Percentiles rank a stretch among this genome's conserved stretches.
These are phyloP conservation scores for Lingula anatina DNA, from an alignment of 2,888 invertebrate species.

Conservation along the genomic window DNA sequence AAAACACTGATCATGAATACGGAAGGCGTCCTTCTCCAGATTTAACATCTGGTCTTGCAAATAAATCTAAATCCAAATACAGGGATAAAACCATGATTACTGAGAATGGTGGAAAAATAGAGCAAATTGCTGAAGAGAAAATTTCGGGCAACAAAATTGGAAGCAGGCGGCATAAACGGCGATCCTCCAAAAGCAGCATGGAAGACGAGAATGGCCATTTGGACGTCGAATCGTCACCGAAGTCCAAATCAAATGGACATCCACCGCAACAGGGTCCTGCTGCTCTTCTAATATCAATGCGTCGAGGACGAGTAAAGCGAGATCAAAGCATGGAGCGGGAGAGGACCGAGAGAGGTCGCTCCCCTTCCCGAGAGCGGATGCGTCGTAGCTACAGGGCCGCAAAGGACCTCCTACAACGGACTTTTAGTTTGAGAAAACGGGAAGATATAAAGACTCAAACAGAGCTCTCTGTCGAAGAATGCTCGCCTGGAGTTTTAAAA, in stretches of 20 bases:
- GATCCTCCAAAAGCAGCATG: neutral
- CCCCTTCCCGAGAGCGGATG: neutral
- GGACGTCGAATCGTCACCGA: neutral
- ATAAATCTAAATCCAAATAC: neutral
- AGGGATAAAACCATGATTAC: too few species aligned
- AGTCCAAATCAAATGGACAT: too few species aligned
- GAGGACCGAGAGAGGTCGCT: neutral
- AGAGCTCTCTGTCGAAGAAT: constrained; percentile 35
- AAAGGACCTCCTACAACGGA: neutral
- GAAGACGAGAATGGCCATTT: too few species aligned
- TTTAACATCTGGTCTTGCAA: too few species aligned
- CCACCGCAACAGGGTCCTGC: neutral
- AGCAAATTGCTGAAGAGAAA: neutral
- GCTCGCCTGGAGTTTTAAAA: constrained; percentile 39
- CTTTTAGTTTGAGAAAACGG: too few species aligned
- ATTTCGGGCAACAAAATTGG: too few species aligned
- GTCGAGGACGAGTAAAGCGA: neutral
- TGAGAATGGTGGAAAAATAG: too few species aligned
- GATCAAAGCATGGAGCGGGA: neutral
- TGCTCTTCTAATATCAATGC: neutral
- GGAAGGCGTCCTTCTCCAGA: too few species aligned
- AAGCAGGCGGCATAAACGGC: neutral
- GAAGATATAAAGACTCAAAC: neutral
- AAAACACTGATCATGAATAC: neutral
- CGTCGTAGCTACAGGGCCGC: neutral